These are phyloP conservation scores for Nephila pilipes DNA, from an alignment of 1,140 invertebrate species.

Conservation along the genomic window DNA sequence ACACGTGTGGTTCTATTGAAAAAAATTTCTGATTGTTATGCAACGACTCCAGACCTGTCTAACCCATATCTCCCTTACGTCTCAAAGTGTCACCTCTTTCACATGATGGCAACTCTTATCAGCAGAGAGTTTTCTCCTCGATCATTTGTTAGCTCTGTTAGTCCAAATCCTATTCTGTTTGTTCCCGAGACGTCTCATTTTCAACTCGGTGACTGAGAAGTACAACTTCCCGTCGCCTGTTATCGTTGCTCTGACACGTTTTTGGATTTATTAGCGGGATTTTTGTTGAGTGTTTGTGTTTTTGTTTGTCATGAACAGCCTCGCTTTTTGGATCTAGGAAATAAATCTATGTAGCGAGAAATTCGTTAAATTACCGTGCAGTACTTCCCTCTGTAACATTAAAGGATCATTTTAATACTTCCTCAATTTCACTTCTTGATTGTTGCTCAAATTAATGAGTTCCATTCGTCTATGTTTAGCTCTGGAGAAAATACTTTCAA, in stretches of 20 bases:
- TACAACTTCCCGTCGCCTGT: background rate
- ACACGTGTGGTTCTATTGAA: slow-evolving; percentile 12
- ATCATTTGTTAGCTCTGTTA: slow-evolving; percentile 21
- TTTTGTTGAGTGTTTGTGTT: background rate
- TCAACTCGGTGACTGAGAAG: background rate
- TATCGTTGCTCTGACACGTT: background rate
- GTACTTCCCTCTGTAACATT: too few species aligned
- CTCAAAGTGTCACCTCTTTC: slow-evolving; percentile 26
- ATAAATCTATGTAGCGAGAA: background rate
- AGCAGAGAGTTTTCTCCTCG: background rate
- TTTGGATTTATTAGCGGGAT: background rate
- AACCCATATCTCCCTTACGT: background rate
- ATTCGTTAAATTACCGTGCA: background rate
- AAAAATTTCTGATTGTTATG: slow-evolving; percentile 6
- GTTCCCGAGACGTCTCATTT: slow-evolving; percentile 2
- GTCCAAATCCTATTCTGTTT: background rate
- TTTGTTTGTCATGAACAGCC: background rate
- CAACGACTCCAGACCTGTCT: slow-evolving; percentile 14
- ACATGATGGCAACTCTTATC: slow-evolving; percentile 14
- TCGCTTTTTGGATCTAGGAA: background rate
- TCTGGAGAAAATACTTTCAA: too few species aligned
- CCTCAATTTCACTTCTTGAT: too few species aligned
- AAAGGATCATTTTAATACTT: too few species aligned
- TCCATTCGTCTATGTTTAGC: too few species aligned
- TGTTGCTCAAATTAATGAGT: too few species aligned